Conservation (phyloP, 2,113 vertebrate genomes). For the Turdus rufiventris region DNA sequence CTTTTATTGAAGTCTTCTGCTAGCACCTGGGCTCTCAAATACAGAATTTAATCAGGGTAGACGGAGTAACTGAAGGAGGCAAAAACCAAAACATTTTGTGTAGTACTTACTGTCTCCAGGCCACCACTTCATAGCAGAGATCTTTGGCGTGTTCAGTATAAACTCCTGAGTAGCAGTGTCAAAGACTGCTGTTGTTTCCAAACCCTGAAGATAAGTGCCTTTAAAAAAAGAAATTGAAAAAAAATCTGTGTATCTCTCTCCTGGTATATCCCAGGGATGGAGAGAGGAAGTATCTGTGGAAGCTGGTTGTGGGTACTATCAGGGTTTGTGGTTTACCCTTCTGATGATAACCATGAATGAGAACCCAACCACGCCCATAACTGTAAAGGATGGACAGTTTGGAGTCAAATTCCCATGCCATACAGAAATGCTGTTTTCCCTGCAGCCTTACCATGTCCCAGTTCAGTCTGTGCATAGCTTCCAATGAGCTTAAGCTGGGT, state of each 20-base stretch:
- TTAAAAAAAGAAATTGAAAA: not conserved
- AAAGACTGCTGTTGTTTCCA: constrained; percentile 79
- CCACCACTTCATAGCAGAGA: constrained; percentile 83
- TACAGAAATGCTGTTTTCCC: not conserved
- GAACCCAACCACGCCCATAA: not conserved
- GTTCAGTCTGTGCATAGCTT: constrained; percentile 76
- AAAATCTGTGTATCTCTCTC: not conserved
- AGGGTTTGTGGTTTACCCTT: not conserved
- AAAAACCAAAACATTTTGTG: not conserved
- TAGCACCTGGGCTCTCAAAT: not conserved
- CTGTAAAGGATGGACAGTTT: not conserved
- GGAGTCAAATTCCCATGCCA: not conserved
- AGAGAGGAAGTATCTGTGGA: not conserved
- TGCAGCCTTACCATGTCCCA: constrained; percentile 75
- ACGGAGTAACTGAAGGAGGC: not conserved
- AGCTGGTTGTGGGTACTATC: not conserved
- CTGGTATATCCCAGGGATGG: not conserved
- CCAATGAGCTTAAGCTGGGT: constrained; percentile 47
- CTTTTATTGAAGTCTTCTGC: not conserved
- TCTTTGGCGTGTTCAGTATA: constrained; percentile 74
- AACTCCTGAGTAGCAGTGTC: constrained; percentile 75
- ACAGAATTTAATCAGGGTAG: not conserved
- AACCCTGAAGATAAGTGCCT: constrained; percentile 79
- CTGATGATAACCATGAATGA: not conserved
- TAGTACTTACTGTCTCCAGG: constrained; percentile 77